phyloP scores from a whole-genome alignment of 2,113 vertebrate species.

The Murina feae region DNA sequence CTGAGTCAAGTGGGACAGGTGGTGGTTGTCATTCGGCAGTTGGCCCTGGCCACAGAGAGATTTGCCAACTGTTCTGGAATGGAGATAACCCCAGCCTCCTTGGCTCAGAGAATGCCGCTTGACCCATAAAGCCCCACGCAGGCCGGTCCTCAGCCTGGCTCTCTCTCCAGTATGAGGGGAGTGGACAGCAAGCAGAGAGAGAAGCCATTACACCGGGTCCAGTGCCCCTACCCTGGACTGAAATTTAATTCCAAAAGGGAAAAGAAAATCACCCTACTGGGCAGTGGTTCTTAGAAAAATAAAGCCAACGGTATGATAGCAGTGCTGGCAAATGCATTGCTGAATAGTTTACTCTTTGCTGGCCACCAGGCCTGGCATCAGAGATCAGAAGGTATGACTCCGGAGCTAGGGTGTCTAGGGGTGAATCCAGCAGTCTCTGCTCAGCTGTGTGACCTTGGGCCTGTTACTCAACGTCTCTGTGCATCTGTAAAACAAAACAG shows the following conservation, averaged over 20 bases:
- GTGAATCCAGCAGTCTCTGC: neutral
- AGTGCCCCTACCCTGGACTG: neutral
- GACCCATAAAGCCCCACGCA: neutral
- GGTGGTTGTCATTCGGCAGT: neutral
- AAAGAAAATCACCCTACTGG: neutral
- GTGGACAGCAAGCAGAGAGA: neutral
- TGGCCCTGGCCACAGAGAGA: neutral
- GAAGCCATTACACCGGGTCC: neutral
- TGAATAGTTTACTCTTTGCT: neutral
- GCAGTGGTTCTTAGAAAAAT: neutral
- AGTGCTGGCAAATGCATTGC: neutral
- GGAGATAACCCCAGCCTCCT: neutral
- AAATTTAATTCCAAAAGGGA: neutral
- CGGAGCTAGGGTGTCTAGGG: neutral
- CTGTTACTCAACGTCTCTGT: neutral
- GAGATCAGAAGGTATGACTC: fast-evolving
- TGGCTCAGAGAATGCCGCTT: conserved; percentile 11
- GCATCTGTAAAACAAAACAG: neutral
- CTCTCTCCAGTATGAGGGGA: neutral
- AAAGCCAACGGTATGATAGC: neutral
- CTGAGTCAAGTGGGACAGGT: conserved; percentile 28
- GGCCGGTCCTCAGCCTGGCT: neutral
- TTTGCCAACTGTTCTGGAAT: neutral
- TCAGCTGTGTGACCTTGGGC: neutral
- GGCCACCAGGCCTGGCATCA: neutral